Evolutionary conservation across 2,113 vertebrate species (phyloP).

Genomic region (Nicator chloris): DNA sequence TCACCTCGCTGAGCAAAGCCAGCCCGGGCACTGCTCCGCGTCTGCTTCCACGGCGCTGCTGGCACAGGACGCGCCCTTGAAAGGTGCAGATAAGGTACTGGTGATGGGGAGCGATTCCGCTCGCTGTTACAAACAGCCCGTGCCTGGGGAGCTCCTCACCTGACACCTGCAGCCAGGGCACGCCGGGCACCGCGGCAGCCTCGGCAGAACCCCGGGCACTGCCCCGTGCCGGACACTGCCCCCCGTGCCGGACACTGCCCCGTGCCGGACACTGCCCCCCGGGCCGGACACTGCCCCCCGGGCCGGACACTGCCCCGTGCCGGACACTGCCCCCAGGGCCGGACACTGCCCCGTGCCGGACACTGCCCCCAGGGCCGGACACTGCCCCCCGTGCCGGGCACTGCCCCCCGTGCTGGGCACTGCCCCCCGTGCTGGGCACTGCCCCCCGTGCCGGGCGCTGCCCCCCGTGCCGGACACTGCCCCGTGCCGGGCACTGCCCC

Average conservation of each 20-base stretch:
- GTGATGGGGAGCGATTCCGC: background rate
- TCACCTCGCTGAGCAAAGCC: background rate
- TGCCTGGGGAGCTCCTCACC: background rate
- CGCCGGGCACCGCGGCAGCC: background rate
- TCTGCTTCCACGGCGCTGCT: background rate
- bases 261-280: background rate
- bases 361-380: too few relatives aligned
- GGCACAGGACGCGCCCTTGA: background rate
- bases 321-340: too few relatives aligned
- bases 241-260: background rate
- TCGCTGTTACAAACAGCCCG: background rate
- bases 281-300: too few relatives aligned
- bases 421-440: too few relatives aligned
- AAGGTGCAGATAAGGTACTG: background rate
- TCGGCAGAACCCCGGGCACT: background rate
- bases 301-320: background rate
- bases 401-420: background rate
- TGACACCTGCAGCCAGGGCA: background rate
- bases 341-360: background rate
- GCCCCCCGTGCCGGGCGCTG: background rate
- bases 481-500: background rate
- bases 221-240: too few relatives aligned
- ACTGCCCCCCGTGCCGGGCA: background rate
- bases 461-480: too few relatives aligned
- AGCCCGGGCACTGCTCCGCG: rapidly evolving